phyloP scores from a whole-genome alignment of 2,113 vertebrate genomes.

The Tetrax tetrax region DNA sequence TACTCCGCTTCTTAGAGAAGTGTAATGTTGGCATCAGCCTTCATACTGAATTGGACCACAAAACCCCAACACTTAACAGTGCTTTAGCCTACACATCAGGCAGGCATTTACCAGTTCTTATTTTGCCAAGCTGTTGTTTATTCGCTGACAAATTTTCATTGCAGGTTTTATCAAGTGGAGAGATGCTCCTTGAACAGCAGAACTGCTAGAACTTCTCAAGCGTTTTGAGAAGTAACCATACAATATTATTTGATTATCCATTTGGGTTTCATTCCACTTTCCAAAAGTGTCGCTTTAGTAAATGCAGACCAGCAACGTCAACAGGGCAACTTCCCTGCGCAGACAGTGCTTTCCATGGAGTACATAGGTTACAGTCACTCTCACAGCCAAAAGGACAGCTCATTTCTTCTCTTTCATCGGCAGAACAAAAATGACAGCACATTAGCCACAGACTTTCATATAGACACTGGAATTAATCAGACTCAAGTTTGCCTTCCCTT shows the following conservation, averaged over 20 bases:
- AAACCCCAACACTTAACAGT: conserved; percentile 35
- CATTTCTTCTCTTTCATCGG: not conserved
- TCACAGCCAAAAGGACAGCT: not conserved
- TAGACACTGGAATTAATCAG: conserved; percentile 60
- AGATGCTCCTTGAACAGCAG: not conserved
- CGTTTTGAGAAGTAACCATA: not conserved
- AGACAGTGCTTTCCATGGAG: not conserved
- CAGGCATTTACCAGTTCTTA: not conserved
- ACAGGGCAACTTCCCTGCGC: not conserved
- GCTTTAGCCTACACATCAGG: not conserved
- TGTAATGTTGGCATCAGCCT: conserved; percentile 21
- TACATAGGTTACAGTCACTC: not conserved
- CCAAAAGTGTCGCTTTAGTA: not conserved
- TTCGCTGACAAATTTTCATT: not conserved
- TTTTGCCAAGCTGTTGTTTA: not conserved
- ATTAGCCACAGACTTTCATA: conserved; percentile 13
- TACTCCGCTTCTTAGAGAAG: conserved; percentile 26
- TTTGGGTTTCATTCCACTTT: not conserved
- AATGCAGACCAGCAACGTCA: not conserved
- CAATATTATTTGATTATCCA: not conserved
- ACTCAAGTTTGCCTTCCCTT: conserved; percentile 24
- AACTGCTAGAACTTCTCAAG: not conserved
- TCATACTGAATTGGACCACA: conserved; percentile 34
- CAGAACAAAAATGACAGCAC: not conserved
- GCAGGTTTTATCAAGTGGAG: not conserved